Conservation (phyloP, 2,113 vertebrate species). For the Oophaga pumilio region DNA sequence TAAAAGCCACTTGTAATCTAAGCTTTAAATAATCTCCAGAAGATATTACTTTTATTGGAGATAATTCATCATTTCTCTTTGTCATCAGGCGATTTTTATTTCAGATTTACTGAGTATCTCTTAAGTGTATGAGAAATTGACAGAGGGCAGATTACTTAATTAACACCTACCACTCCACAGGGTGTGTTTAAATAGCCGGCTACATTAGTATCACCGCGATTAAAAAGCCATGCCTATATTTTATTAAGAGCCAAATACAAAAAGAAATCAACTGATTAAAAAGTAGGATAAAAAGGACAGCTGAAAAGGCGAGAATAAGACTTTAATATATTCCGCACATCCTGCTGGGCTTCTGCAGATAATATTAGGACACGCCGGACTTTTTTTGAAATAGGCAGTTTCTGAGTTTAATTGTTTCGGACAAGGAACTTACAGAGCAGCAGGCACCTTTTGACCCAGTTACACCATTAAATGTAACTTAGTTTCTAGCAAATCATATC, state of each 20-base stretch:
- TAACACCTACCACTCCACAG: constrained; percentile 30
- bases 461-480: constrained; percentile 49
- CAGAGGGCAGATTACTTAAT: constrained; percentile 23
- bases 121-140: constrained; percentile 4
- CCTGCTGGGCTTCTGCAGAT: constrained; percentile 25
- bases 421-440: constrained; percentile 45
- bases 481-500: constrained; percentile 24
- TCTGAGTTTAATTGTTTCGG: constrained; percentile 53
- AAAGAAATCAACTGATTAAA: constrained; percentile 39
- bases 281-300: constrained; percentile 30
- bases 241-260: constrained; percentile 27
- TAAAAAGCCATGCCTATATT: constrained; percentile 39
- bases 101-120: not conserved
- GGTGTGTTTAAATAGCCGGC: not conserved
- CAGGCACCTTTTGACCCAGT: constrained; percentile 40
- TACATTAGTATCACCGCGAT: constrained; percentile 30
- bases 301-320: constrained; percentile 22
- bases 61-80: not conserved
- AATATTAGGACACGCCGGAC: constrained; percentile 34
- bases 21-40: not conserved
- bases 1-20: not conserved
- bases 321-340: constrained; percentile 32
- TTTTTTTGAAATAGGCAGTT: constrained; percentile 38
- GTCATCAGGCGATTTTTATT: not conserved
- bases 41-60: not conserved